Evolutionary conservation across 2,797 vertebrate species (phyloP).

Genomic region (Sebastes goodei): DNA sequence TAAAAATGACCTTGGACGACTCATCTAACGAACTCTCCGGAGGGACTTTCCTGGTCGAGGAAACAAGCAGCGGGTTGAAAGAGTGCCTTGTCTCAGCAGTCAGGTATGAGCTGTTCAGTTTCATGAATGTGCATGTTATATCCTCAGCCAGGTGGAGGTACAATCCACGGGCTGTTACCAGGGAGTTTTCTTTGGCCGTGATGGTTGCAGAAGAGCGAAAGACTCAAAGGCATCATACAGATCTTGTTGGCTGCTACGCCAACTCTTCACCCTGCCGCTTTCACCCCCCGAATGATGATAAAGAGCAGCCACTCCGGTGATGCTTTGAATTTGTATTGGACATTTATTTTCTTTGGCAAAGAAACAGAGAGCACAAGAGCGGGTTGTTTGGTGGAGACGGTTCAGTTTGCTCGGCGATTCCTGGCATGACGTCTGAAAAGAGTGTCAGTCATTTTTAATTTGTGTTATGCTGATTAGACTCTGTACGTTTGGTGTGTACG

Average conservation of each 20-base stretch:
- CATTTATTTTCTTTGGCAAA: constrained; percentile 62
- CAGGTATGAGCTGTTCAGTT: constrained; percentile 55
- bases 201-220: constrained; percentile 16
- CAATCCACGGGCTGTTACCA: constrained; percentile 74
- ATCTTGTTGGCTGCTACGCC: constrained; percentile 34
- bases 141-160: constrained; percentile 63
- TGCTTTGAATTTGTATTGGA: constrained; percentile 55
- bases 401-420: constrained; percentile 38
- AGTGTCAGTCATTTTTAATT: constrained; percentile 46
- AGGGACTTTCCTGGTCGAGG: constrained; percentile 39
- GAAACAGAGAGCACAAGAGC: constrained; percentile 22
- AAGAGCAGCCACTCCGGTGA: constrained; percentile 44
- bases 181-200: constrained; percentile 77
- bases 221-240: constrained; percentile 70
- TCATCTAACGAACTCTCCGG: constrained; percentile 45
- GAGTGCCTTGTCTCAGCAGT: constrained; percentile 67
- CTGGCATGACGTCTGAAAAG: constrained; percentile 25
- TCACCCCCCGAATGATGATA: constrained; percentile 34
- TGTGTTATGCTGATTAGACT: constrained; percentile 12
- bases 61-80: constrained; percentile 60
- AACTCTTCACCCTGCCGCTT: constrained; percentile 23
- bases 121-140: constrained; percentile 75
- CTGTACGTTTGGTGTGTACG: neutral
- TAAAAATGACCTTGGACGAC: constrained; percentile 32
- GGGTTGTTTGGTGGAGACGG: constrained; percentile 28